Evolutionary conservation across 2,797 vertebrate genomes (phyloP), one percentile per base, ranked within the genome.

Genomic region (Anguilla anguilla): DNA sequence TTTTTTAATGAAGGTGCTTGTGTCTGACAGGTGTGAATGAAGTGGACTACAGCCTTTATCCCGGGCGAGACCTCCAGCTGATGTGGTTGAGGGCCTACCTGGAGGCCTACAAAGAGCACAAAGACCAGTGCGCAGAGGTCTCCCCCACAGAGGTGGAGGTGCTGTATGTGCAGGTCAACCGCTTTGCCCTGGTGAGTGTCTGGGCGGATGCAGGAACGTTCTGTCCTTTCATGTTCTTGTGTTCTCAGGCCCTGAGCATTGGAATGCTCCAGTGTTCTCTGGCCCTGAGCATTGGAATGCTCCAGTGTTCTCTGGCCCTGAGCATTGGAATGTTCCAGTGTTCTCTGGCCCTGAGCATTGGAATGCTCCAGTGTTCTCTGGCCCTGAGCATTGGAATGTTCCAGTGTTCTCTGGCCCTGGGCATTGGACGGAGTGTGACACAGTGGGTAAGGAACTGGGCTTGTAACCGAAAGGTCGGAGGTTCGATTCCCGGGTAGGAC

Each of bases 131-230:
- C 55, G 90, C 90, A 0, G 94, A 96, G n/a, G 98, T 99, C 88
- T 96, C 97, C 13, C 97, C 97, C 88, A 93, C 93, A 55, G 98
- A 99, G 92, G 98, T 99, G 90, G 97, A 99, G 91, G 84, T 95
- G 67, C 97, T 99, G 0, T 98, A 98, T 31, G 96, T 99, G 85
- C 99, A 99, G 91, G 98, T 99, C 93, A 99, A 99, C 95, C 95
- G 96, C 39, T 99, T 99, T 93, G 95, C 98, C 64, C 92, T 99
- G 97, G 99, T 99, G 92, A 97, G 97, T 93, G 0, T 55, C 77
- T 13, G 15, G 25, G 61, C 46, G 25, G 19, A 10, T 74, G 69
- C 5, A 11, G 69, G 69, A 35, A 35, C 19, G 28, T 74, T 35
- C 28, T 28, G 13, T 13, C 69, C 31, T 10, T 10, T 13, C 28